Conservation (phyloP, 2,888 invertebrate genomes). For the Enchytraeus crypticus region DNA sequence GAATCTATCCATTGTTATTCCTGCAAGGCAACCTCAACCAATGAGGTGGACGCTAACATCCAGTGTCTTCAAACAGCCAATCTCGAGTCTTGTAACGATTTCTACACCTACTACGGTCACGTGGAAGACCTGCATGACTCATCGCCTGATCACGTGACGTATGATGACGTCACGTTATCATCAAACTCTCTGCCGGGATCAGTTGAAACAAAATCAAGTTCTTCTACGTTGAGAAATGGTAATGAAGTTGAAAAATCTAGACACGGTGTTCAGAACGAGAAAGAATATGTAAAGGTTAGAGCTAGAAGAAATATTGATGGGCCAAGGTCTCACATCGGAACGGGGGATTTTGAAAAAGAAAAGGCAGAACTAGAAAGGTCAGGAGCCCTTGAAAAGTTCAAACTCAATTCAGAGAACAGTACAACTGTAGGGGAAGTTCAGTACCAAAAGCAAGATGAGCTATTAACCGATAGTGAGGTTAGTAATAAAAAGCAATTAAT, state of each 20-base stretch:
- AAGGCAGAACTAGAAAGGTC: too few relatives aligned
- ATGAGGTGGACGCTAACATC: constrained; percentile 27
- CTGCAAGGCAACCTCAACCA: constrained; percentile 19
- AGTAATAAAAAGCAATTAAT: not conserved
- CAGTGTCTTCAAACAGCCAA: constrained; percentile 21
- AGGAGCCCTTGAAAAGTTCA: too few relatives aligned
- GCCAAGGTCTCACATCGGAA: too few relatives aligned
- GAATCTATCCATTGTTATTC: constrained; percentile 23
- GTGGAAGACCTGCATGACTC: constrained; percentile 8
- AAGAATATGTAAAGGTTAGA: too few relatives aligned
- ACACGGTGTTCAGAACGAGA: too few relatives aligned
- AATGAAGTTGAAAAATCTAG: too few relatives aligned
- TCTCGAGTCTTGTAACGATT: constrained; percentile 26
- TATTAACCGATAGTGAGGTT: not conserved
- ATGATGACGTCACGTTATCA: constrained; percentile 4
- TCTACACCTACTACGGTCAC: constrained; percentile 24
- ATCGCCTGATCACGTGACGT: not conserved
- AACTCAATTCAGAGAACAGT: too few relatives aligned
- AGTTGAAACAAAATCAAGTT: not conserved
- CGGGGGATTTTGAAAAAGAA: too few relatives aligned
- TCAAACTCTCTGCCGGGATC: too few relatives aligned
- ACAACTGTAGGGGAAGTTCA: not conserved
- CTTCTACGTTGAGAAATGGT: too few relatives aligned
- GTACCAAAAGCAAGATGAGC: not conserved
- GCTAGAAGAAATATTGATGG: too few relatives aligned